Percentiles rank a stretch among this genome's conserved stretches.
These are phyloP conservation scores for Peromyscus maniculatus DNA, from an alignment of 2,113 vertebrate species.

Conservation along the genomic window DNA sequence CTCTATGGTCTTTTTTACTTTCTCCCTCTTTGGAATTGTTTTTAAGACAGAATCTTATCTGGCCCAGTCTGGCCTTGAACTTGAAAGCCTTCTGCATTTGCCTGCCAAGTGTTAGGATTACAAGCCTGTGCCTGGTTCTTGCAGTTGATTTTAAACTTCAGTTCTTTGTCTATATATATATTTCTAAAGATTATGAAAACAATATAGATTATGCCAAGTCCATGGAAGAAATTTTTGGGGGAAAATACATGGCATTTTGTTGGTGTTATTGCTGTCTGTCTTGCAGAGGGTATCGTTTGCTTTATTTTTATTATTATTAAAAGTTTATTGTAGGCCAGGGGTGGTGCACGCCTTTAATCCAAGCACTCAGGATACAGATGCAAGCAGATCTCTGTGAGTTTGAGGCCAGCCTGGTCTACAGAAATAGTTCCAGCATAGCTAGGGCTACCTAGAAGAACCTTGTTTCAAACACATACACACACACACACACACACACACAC, in stretches of 20 bases:
- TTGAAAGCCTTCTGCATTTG: not conserved
- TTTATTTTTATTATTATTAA: not conserved
- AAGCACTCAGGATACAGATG: not conserved
- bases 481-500: too few relatives aligned
- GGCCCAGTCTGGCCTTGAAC: not conserved
- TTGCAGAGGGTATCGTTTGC: not conserved
- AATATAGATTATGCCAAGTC: slow-evolving; percentile 44
- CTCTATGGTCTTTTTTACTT: not conserved
- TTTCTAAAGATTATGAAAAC: not conserved
- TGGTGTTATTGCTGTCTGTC: not conserved
- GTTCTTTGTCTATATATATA: not conserved
- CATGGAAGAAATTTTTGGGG: not conserved
- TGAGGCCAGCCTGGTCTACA: not conserved
- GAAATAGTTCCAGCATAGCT: not conserved
- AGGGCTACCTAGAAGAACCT: not conserved
- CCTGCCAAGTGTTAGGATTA: not conserved
- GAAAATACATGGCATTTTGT: not conserved
- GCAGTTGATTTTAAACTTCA: not conserved
- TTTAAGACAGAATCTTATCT: not conserved
- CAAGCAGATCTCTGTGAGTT: not conserved
- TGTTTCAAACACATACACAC: not conserved
- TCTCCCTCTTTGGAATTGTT: not conserved
- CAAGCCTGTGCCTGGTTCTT: not conserved
- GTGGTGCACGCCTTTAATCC: not conserved
- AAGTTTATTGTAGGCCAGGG: not conserved